Evolutionary conservation across 2,888 invertebrate genomes (phyloP).

Genomic region (Eristalis intricaria): DNA sequence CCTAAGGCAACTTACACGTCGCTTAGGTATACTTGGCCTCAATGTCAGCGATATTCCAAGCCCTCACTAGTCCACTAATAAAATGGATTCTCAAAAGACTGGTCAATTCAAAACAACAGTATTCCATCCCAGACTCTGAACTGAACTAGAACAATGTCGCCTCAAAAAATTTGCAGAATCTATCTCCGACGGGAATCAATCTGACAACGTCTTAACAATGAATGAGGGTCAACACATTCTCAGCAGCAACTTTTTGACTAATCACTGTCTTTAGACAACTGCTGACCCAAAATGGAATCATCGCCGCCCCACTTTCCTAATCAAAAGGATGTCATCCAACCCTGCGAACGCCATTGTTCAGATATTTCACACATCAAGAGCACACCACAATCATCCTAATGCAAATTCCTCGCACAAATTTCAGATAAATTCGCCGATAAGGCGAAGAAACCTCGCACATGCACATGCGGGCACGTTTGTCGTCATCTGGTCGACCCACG

Average conservation of each 20-base stretch:
- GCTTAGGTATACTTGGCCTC: no score
- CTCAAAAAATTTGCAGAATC: background rate
- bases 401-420: slow-evolving; percentile 36
- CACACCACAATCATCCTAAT: slow-evolving; percentile 24
- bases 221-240: background rate
- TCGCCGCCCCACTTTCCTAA: background rate
- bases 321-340: slow-evolving; percentile 22
- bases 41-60: no score
- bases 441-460: slow-evolving; percentile 1
- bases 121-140: background rate
- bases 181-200: background rate
- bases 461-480: no score
- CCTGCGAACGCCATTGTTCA: slow-evolving; percentile 10
- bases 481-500: slow-evolving; percentile 37
- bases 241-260: background rate
- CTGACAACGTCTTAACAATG: background rate
- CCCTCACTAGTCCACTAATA: no score
- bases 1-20: no score
- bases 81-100: no score
- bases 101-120: no score
- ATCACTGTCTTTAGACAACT: background rate
- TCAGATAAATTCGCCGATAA: slow-evolving; percentile 61
- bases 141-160: background rate
- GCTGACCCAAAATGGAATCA: background rate
- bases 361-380: slow-evolving; percentile 35